Evolutionary conservation across 1,140 invertebrate species (phyloP).

Genomic region (Lasaia peninsularis): DNA sequence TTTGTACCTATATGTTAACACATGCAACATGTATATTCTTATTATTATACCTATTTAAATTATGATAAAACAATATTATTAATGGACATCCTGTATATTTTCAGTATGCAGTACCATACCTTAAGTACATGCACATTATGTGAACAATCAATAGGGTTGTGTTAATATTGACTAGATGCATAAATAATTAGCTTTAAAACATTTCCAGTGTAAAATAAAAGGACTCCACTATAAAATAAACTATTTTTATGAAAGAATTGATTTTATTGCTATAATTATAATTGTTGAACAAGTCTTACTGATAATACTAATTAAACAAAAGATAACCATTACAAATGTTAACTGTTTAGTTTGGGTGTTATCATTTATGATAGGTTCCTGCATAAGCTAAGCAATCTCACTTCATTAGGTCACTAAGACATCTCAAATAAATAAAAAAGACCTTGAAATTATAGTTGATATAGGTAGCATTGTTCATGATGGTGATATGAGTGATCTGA

Average conservation of each 20-base stretch:
- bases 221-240: slow-evolving; percentile 4
- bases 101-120: background rate
- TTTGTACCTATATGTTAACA: too few species aligned
- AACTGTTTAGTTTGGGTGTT: slow-evolving; percentile 9
- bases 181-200: background rate
- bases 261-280: slow-evolving; percentile 2
- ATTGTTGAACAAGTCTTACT: background rate
- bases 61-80: too few species aligned
- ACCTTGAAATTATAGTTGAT: background rate
- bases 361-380: slow-evolving; percentile 13
- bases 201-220: background rate
- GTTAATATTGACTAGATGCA: background rate
- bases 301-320: slow-evolving; percentile 9
- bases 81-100: background rate
- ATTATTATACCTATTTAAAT: too few species aligned
- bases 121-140: background rate
- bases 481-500: slow-evolving; percentile 23
- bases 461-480: background rate
- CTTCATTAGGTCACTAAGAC: slow-evolving; percentile 17
- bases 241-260: background rate
- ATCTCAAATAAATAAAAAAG: slow-evolving; percentile 1
- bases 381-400: slow-evolving; percentile 14
- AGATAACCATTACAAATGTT: slow-evolving; percentile 6
- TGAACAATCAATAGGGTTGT: background rate
- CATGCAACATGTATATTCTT: too few species aligned